Conservation (phyloP, 2,113 vertebrate species). For the Axis porcinus region DNA sequence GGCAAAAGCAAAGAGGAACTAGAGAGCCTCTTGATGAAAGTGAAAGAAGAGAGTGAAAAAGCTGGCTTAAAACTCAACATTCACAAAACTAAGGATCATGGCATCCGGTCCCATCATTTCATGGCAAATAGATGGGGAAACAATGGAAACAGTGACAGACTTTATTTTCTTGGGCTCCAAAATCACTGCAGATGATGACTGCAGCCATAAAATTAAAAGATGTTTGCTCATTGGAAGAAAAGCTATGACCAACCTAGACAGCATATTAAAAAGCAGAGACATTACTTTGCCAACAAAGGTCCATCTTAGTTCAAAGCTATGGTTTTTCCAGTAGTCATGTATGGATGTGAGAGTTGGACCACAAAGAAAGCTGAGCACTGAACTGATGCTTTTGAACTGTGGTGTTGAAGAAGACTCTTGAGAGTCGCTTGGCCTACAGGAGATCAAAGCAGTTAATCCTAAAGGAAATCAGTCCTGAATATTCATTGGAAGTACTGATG, state of each 20-base stretch:
- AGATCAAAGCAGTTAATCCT: too few species aligned
- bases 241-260: neutral
- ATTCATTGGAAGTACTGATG: too few species aligned
- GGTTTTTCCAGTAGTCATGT: too few species aligned
- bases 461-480: too few species aligned
- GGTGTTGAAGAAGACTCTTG: too few species aligned
- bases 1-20: neutral
- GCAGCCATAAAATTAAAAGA: neutral
- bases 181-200: neutral
- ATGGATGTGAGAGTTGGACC: too few species aligned
- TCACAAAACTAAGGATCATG: neutral
- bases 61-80: neutral
- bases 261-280: neutral
- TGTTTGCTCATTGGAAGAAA: neutral
- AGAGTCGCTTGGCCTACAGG: too few species aligned
- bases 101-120: neutral
- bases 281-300: too few species aligned
- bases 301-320: too few species aligned
- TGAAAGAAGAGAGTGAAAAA: neutral
- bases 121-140: neutral
- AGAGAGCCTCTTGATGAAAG: neutral
- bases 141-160: neutral
- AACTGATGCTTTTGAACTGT: too few species aligned
- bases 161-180: neutral
- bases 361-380: too few species aligned